These are phyloP conservation scores for Lethenteron camtschaticum DNA, from an alignment of 2,113 vertebrate genomes.

Conservation along the genomic window DNA sequence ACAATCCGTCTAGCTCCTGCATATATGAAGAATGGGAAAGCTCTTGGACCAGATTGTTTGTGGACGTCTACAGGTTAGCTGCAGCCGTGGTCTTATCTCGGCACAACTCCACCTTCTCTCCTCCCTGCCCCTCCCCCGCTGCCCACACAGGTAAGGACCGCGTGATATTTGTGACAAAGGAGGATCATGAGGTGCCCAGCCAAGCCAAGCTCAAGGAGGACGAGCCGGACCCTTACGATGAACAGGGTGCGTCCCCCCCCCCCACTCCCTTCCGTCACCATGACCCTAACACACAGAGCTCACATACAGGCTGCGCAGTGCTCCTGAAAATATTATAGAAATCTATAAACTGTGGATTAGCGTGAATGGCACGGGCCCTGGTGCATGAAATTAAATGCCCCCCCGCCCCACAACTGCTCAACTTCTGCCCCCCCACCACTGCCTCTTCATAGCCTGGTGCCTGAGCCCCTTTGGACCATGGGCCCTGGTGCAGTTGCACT, in stretches of 20 bases:
- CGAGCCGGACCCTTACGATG: conserved; percentile 87
- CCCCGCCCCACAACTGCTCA: background rate
- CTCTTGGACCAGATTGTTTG: no score
- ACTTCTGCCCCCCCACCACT: no score
- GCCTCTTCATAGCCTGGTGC: no score
- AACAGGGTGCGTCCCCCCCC: conserved; percentile 27
- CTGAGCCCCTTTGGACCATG: no score
- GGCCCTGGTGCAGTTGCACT: no score
- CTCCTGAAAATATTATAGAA: background rate
- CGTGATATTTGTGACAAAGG: conserved; percentile 49
- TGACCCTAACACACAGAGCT: background rate
- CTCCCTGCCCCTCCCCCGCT: background rate
- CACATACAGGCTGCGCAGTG: background rate
- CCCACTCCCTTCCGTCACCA: background rate
- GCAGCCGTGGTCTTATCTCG: no score
- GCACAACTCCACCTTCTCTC: no score
- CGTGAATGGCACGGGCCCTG: background rate
- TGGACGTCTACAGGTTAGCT: no score
- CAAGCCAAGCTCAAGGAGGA: conserved; percentile 77
- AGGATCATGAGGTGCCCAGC: conserved; percentile 76
- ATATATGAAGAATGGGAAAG: no score
- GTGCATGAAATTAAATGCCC: background rate
- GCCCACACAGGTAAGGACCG: conserved; percentile 31
- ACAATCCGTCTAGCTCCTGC: no score
- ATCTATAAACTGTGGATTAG: background rate